Evolutionary conservation across 2,888 invertebrate genomes (phyloP).

Genomic region (Stegana nigrithorax): DNA sequence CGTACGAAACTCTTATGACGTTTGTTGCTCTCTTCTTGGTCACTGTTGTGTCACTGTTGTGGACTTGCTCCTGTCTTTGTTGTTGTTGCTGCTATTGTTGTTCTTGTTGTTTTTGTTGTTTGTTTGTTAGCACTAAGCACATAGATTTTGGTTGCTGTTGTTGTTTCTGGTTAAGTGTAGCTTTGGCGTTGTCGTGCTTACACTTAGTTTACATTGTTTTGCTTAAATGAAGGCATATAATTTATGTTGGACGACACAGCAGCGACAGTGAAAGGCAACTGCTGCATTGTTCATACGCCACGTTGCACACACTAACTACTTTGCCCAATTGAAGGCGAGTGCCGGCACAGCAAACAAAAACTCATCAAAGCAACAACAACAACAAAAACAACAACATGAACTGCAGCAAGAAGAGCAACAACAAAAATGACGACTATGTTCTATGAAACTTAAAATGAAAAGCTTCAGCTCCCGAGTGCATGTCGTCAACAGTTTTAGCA

Average conservation of each 20-base stretch:
- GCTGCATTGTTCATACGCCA: not conserved
- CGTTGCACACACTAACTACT: not conserved
- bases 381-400: no score
- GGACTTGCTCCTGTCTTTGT: not conserved
- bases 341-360: not conserved
- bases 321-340: not conserved
- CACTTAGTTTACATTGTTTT: slow-evolving; percentile 32
- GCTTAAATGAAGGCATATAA: slow-evolving; percentile 35
- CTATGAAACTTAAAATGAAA: no score
- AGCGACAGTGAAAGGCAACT: not conserved
- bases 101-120: slow-evolving; percentile 10
- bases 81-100: not conserved
- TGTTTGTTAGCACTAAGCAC: not conserved
- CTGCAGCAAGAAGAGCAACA: no score
- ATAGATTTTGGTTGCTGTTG: not conserved
- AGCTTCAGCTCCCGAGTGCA: not conserved
- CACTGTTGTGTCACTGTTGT: not conserved
- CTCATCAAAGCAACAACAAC: not conserved
- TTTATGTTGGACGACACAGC: slow-evolving; percentile 27
- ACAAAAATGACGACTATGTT: no score
- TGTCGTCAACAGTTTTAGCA: slow-evolving; percentile 6
- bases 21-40: not conserved
- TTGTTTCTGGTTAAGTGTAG: slow-evolving; percentile 25
- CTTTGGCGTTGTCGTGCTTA: slow-evolving; percentile 17
- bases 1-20: not conserved